Base-by-base conservation (phyloP, 2,113 vertebrate species). In the Bufo gargarizans region DNA sequence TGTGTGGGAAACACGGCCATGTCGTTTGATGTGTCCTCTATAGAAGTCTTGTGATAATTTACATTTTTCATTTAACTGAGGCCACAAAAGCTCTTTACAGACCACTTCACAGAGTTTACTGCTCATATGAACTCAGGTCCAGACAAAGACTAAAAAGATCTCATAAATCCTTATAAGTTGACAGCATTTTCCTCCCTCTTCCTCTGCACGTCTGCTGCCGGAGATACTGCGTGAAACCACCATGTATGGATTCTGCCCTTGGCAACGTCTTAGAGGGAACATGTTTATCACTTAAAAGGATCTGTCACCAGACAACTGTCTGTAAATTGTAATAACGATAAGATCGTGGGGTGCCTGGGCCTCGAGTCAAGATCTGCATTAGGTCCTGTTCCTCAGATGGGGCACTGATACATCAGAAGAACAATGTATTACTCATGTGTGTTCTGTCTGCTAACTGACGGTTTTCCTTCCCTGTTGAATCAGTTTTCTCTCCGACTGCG, bases 101-200 rank as follows among this genome's bases (percentile, higher is more conserved):
- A 79, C 77, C 85, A 80, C 85, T 79, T 86, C 49, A 80, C 61
- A 80, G 49, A n/a, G 72, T 80, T 86, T 56, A 78, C 59, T 55
- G 49, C 22, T 53, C 77, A 45, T 78, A 78, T 55, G n/a, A 61
- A 33, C 20, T 9, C 17, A 63, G 33, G 45, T 63, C 85, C 77
- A 86, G 77, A 86, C 76, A 79, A 85, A 55, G 85, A 71, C 55
- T 20, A 50, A 43, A 55, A 78, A 50, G 11, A 77, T 59, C 84
- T 76, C 53, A 59, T 76, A 85, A 78, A 86, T 86, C 59, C 45
- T 80, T 50, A 45, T 19, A 8, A 79, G 22, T 67, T 79, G 47
- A 86, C 85, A 79, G 85, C 22, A 8, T 69, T 86, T 69, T 67
- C 43, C 47, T 45, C n/a, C 61, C 85, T 56, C 20, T 67, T 53